Base-by-base conservation (phyloP, 2,797 vertebrate genomes). In the Darevskia nairensis region DNA sequence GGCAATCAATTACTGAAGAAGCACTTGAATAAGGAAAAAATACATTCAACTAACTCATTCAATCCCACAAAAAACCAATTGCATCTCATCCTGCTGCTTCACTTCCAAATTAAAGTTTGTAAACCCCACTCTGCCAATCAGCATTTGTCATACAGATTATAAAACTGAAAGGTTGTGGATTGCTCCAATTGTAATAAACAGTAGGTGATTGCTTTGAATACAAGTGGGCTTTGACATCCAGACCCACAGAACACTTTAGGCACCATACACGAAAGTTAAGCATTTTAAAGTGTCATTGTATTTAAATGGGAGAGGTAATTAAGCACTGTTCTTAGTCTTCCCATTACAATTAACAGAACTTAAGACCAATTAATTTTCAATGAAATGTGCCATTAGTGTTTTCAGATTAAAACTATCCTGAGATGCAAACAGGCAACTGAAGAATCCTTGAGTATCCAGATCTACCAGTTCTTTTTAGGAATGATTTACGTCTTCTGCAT, bases 21-120 rank as follows among this genome's bases (percentile, higher is more conserved):
- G 59, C 35, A 35, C 35, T 3, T 68, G 89, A 74, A 23, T 1
- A 77, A 84, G 72, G 29, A 74, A 32, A n/a, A 39, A 50, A 50
- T 39, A n/a, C 9, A 55, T 77, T 46, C 69, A 29, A 25, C 0
- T 32, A 39, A 7, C 39, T 46, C 82, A 71, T 81, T 89, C 76
- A 41, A 68, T 80, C 75, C 9, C 80, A 84, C 80, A 84, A 64
- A 64, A 85, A 85, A 84, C 15, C 2, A 15, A 61, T 19, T 1
- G 25, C 4, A 1, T 87, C 71, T 71, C 74, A 23, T 39, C 21
- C 1, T 78, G 71, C 15, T 55, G 75, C 69, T 19, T 35, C 66
- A 0, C 0, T 4, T 64, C 21, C 1, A 0, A 8, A 80, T 0
- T 11, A 64, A 5, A 11, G 69, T 35, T 10, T 41, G 15, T 29